phyloP scores from a whole-genome alignment of 2,888 invertebrate genomes.

The Noctua janthina region DNA sequence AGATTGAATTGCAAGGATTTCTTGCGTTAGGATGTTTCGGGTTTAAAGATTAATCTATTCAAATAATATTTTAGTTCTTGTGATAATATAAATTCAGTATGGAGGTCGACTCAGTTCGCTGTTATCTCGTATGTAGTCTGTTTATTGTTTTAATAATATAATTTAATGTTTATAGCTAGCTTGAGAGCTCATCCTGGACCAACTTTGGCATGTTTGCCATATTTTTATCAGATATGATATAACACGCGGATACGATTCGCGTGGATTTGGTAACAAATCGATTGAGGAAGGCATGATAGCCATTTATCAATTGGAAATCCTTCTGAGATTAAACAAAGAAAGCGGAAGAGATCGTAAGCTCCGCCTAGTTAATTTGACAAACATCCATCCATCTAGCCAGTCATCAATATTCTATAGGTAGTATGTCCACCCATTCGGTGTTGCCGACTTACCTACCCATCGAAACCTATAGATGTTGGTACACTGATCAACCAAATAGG shows the following conservation, averaged over 20 bases:
- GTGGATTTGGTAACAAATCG: slow-evolving; percentile 33
- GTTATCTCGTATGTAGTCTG: slow-evolving; percentile 76
- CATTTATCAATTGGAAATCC: slow-evolving; percentile 54
- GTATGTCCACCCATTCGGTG: slow-evolving; percentile 17
- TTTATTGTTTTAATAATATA: slow-evolving; percentile 73
- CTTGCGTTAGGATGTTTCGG: slow-evolving; percentile 65
- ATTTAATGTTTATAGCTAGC: slow-evolving; percentile 63
- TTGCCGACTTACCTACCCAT: background rate
- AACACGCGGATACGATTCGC: slow-evolving; percentile 46
- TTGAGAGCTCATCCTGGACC: slow-evolving; percentile 35
- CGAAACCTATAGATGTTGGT: background rate
- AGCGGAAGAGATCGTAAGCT: slow-evolving; percentile 22
- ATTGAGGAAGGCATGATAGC: slow-evolving; percentile 49
- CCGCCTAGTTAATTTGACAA: slow-evolving; percentile 15
- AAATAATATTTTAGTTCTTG: slow-evolving; percentile 82
- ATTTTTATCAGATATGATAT: slow-evolving; percentile 37
- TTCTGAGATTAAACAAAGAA: slow-evolving; percentile 44
- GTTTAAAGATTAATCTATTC: slow-evolving; percentile 77
- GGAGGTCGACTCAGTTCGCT: slow-evolving; percentile 76
- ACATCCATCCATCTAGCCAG: slow-evolving; percentile 21
- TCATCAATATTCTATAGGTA: slow-evolving; percentile 1
- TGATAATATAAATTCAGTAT: slow-evolving; percentile 83
- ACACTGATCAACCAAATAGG: background rate
- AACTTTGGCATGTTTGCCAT: slow-evolving; percentile 44
- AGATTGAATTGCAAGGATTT: slow-evolving; percentile 27